phyloP scores from a whole-genome alignment of 2,113 vertebrate species.

The Trematocara nigrifrons region DNA sequence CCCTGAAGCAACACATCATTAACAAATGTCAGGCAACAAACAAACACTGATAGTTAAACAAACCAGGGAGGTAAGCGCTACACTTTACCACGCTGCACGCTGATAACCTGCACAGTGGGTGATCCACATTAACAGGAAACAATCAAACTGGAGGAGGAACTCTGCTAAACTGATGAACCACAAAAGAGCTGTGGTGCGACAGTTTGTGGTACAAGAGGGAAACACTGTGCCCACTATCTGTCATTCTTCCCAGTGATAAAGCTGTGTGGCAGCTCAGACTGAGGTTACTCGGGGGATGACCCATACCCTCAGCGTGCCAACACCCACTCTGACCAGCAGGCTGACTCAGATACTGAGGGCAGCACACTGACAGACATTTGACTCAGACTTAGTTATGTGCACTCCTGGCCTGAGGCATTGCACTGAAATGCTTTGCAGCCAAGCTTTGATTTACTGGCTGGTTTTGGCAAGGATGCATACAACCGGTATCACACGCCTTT shows the following conservation, averaged over 20 bases:
- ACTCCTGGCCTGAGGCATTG: constrained; percentile 11
- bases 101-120: constrained; percentile 52
- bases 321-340: constrained; percentile 20
- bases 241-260: constrained; percentile 7
- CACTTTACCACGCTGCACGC: constrained; percentile 24
- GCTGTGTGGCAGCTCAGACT: background rate
- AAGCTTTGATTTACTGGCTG: constrained; percentile 60
- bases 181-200: constrained; percentile 3
- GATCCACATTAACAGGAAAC: constrained; percentile 50
- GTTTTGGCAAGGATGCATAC: constrained; percentile 55
- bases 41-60: constrained; percentile 51
- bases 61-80: constrained; percentile 18
- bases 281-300: constrained; percentile 19
- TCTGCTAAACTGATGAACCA: constrained; percentile 19
- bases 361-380: background rate
- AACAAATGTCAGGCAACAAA: constrained; percentile 57
- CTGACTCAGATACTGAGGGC: constrained; percentile 58
- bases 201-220: background rate
- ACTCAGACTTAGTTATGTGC: constrained; percentile 6
- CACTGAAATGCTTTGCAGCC: background rate
- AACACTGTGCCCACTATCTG: background rate
- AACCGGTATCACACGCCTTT: constrained; percentile 40
- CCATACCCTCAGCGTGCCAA: constrained; percentile 3
- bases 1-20: constrained; percentile 39
- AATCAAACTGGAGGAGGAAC: constrained; percentile 36